Evolutionary conservation across 2,888 invertebrate species (phyloP).

Genomic region (Harpagoxenus sublaevis): DNA sequence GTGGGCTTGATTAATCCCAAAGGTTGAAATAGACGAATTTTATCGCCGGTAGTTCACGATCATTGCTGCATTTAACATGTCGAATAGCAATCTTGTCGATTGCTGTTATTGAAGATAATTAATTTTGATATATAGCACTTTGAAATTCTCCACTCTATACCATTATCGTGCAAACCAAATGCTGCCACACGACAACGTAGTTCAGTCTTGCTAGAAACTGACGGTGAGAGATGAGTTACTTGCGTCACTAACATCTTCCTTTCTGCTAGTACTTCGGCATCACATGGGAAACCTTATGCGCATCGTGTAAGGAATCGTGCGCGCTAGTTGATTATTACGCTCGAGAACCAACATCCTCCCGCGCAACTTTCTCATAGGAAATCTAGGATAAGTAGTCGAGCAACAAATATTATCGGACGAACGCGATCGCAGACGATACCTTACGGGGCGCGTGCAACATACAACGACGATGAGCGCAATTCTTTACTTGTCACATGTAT

Average conservation of each 20-base stretch:
- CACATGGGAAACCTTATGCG: conserved; percentile 58
- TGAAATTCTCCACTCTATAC: not conserved
- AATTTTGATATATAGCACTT: not conserved
- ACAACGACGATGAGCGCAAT: conserved; percentile 27
- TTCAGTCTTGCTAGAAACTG: conserved; percentile 28
- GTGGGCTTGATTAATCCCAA: not conserved
- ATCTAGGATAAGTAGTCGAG: conserved; percentile 50
- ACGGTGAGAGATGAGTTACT: conserved; percentile 55
- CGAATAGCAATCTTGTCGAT: not conserved
- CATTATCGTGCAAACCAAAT: conserved; percentile 27
- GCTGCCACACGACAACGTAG: conserved; percentile 16
- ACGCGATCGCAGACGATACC: conserved; percentile 47
- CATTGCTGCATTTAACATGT: not conserved
- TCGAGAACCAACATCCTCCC: conserved; percentile 46
- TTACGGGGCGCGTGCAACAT: conserved; percentile 37
- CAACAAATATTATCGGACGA: conserved; percentile 54
- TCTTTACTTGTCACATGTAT: conserved; percentile 33
- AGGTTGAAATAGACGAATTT: not conserved
- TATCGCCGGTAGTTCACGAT: not conserved
- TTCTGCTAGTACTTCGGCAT: conserved; percentile 47
- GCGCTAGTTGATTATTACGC: conserved; percentile 46
- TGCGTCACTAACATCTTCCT: conserved; percentile 63
- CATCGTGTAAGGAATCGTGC: conserved; percentile 47
- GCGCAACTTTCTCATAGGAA: conserved; percentile 60
- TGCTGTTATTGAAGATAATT: not conserved